These are phyloP conservation scores for Trisateles emortualis DNA, from an alignment of 2,888 invertebrate genomes.

Conservation along the genomic window DNA sequence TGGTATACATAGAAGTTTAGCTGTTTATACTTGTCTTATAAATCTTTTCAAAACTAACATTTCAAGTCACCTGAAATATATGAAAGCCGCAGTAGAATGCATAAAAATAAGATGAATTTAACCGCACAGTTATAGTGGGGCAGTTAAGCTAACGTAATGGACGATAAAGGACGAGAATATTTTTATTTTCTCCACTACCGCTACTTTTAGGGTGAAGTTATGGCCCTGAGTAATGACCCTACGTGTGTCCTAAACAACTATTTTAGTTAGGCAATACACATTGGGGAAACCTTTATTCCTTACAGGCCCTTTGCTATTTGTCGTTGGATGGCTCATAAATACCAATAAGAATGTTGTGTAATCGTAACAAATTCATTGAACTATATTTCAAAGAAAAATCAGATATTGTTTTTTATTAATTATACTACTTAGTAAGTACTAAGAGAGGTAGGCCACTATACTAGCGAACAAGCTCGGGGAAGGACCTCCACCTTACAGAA, in stretches of 20 bases:
- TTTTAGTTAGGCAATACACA: slow-evolving; percentile 5
- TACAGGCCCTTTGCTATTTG: neutral
- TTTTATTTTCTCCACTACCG: slow-evolving; percentile 14
- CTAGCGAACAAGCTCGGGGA: too few species aligned
- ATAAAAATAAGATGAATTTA: slow-evolving; percentile 7
- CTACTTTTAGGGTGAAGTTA: slow-evolving; percentile 14
- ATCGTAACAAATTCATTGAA: too few species aligned
- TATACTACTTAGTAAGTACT: too few species aligned
- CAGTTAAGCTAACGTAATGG: slow-evolving; percentile 17
- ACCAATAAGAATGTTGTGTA: too few species aligned
- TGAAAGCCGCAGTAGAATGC: slow-evolving; percentile 6
- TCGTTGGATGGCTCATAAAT: too few species aligned
- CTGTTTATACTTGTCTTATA: too few species aligned
- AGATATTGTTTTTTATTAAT: too few species aligned
- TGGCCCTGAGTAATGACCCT: slow-evolving; percentile 9
- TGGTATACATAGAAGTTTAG: too few species aligned
- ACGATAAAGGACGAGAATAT: slow-evolving; percentile 19
- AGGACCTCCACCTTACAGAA: too few species aligned
- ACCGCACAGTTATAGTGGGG: slow-evolving; percentile 5
- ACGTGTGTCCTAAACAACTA: slow-evolving; percentile 6
- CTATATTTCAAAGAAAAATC: too few species aligned
- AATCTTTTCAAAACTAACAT: neutral
- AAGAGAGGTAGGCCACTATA: too few species aligned
- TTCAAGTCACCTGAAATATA: neutral
- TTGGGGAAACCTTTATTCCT: neutral